Evolutionary conservation across 2,797 vertebrate genomes (phyloP), one percentile per base, ranked within the genome.

Genomic region (Hyperoplus immaculatus): DNA sequence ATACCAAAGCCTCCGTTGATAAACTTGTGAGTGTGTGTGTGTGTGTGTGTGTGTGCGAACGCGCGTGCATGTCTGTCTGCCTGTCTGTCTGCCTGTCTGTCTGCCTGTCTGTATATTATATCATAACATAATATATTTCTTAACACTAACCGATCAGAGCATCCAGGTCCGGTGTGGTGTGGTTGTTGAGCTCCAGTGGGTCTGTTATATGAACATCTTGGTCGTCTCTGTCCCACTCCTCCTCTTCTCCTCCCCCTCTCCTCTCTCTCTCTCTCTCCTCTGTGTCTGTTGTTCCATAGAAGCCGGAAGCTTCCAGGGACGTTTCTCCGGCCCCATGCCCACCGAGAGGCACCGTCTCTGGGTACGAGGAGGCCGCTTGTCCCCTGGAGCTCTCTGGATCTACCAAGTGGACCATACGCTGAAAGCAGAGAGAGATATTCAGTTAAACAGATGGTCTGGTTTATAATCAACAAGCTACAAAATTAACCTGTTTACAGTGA

Each of bases 351-450:
- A 83, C 87, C 4, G 42, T 80, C 72, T 89, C 88, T 57, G 82
- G 83, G 57, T 85, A 55, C 2, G 68, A 0, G 13, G 78, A 38
- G 6, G 71, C 81, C 0, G 69, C 9, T 1, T 43, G 69, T n/a
- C 77, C 78, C n/a, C 10, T 67, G 83, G 69, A 84, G 70, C 41
- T 15, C 2, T 62, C 77, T 8, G 69, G 4, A 7, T 88, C 85
- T 0, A 42, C 81, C 60, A 93, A 83, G 56, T 93, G 91, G 64
- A 93, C 89, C 91, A 93, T 92, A 0, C 75, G 84, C 93, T 93
- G 73, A 14, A 56, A 64, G 54, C 0, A 42, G 41, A 69, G 1
- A 67, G 12, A 76, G 1, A 36, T 42, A 39, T 53, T 1, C 21
- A 21, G 21, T 21, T 21, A 21, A 21, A 21, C 21, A 21, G 1